Evolutionary conservation across 2,888 invertebrate genomes (phyloP), one percentile per base, ranked within the genome.

Genomic region (Xestia rhomboidea): DNA sequence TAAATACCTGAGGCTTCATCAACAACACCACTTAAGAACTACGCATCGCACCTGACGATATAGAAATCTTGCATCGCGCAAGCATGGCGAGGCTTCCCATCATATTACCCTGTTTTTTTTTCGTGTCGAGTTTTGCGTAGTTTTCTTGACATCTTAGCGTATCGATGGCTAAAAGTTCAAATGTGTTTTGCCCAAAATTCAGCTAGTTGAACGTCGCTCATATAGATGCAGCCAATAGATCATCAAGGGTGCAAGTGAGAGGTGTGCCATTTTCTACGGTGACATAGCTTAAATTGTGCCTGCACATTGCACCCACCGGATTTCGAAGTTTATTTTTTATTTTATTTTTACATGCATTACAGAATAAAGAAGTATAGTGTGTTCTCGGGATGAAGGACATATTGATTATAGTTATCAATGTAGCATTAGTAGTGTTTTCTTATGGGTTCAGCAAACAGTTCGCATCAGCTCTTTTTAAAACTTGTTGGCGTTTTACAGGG

Each of bases 91-190:
- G 54, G 4, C 49, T 21, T 49, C 49, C 21, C 54, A n/a, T 54
- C n/a, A 54, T 13, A 10, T 51, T 51, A 51, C 3, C 4, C 24
- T 11, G 1, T 24, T 10, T 11, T 24, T 27, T 54, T n/a, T 49
- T 63, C n/a, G 21, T 71, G 24, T 18, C 4, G 11, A 44, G 68
- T 30, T 68, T 68, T 44, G 24, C 70, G 68, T 68, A 68, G 24
- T 18, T 13, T 44, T 27, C 27, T n/a, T n/a, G n/a, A 27, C 38
- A 15, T 51, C n/a, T 54, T 34, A 24, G 34, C 21, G 13, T 38
- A 63, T 63, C 24, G 0, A 63, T 57, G 7, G 27, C 24, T 24
- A 66, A 41, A n/a, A 66, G n/a, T n/a, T 66, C n/a, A 62, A 34
- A 24, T 24, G 3, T 24, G 3, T 7, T 38, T 38, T 7, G 24